These are phyloP conservation scores for Drosophila orosa DNA, from an alignment of 1,140 invertebrate genomes.

Conservation along the genomic window DNA sequence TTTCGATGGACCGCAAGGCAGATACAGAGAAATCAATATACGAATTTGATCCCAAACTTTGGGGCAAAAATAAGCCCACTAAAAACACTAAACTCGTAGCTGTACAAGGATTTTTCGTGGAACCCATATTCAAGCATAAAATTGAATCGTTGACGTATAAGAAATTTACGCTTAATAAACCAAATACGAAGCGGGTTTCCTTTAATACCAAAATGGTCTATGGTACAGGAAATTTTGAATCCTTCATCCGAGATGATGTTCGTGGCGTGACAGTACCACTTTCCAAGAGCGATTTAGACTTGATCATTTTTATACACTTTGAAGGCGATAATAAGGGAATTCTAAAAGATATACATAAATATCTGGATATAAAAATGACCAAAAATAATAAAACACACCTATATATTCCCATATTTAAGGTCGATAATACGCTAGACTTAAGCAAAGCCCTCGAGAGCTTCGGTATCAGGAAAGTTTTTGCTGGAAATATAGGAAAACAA, in stretches of 20 bases:
- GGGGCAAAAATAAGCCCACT: neutral
- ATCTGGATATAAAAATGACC: neutral
- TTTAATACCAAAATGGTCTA: constrained; percentile 16
- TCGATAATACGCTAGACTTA: neutral
- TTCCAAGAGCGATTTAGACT: neutral
- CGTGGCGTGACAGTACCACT: constrained; percentile 24
- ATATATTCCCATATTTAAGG: constrained; percentile 12
- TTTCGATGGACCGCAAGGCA: neutral
- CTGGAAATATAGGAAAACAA: rapidly evolving
- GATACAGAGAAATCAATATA: neutral
- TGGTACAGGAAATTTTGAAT: neutral
- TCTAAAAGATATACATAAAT: constrained; percentile 13
- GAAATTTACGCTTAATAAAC: neutral
- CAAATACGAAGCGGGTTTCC: too few species aligned
- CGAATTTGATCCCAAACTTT: neutral
- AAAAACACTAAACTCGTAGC: constrained; percentile 2
- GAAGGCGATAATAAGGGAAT: neutral
- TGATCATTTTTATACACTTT: constrained; percentile 16
- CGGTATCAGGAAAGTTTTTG: constrained; percentile 1
- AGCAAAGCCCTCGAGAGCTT: neutral
- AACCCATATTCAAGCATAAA: neutral
- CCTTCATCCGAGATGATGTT: neutral
- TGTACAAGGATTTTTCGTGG: neutral
- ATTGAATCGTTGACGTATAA: neutral
- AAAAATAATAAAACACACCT: neutral